Percentiles rank a stretch among this genome's conserved stretches.
phyloP scores from a whole-genome alignment of 2,797 vertebrate genomes.

The Pelobates cultripes region DNA sequence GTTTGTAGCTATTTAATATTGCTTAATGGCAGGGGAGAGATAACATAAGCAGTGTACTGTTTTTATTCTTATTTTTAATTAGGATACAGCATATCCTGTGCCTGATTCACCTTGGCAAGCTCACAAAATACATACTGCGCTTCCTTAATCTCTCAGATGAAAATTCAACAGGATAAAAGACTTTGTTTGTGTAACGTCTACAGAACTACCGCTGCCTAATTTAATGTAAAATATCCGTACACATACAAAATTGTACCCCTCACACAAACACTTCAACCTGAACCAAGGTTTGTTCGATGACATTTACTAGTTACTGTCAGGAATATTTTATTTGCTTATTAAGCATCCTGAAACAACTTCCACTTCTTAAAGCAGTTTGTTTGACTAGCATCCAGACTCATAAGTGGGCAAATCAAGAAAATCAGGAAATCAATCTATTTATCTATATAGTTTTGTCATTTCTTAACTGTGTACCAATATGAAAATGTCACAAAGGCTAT shows the following conservation, averaged over 20 bases:
- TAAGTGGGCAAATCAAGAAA: neutral
- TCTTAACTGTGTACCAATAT: no score
- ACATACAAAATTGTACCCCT: conserved; percentile 2
- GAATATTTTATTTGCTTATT: conserved; percentile 9
- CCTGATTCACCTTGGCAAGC: conserved; percentile 10
- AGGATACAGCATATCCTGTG: neutral
- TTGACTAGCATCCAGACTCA: neutral
- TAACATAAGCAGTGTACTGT: neutral
- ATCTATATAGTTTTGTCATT: no score
- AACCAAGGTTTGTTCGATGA: neutral
- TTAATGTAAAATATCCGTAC: conserved; percentile 33
- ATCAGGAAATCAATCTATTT: neutral
- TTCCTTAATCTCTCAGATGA: conserved; percentile 23
- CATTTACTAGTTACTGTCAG: neutral
- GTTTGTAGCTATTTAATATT: neutral
- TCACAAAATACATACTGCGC: conserved; percentile 39
- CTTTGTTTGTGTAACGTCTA: conserved; percentile 18
- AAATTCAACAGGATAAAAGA: conserved; percentile 27
- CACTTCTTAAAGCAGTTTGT: neutral
- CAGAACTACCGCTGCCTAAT: conserved; percentile 16
- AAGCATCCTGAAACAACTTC: neutral
- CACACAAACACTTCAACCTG: neutral
- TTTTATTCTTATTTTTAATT: neutral
- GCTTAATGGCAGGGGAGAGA: neutral
- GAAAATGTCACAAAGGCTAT: neutral